These are phyloP conservation scores for Cyrtorhinus lividipennis DNA, from an alignment of 1,140 invertebrate species.

Conservation along the genomic window DNA sequence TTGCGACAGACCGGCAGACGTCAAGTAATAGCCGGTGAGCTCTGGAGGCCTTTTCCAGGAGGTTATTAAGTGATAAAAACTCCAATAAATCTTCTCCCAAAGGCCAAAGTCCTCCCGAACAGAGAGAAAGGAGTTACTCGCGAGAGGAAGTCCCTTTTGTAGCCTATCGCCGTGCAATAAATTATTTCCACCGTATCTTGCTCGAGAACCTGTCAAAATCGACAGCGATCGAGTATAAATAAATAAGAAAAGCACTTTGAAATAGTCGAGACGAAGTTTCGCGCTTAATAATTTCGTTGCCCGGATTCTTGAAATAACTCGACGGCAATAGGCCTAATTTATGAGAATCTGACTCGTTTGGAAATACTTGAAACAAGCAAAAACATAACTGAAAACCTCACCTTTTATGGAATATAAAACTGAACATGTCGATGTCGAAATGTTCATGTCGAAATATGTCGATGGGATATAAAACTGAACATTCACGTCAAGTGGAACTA, in stretches of 20 bases:
- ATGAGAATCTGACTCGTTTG: too few relatives aligned
- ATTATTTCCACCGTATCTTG: slow-evolving; percentile 7
- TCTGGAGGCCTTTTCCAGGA: not conserved
- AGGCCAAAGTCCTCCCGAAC: not conserved
- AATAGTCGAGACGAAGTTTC: too few relatives aligned
- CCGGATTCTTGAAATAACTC: too few relatives aligned
- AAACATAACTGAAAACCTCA: too few relatives aligned
- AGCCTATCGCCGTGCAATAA: slow-evolving; percentile 12
- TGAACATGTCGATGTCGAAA: too few relatives aligned
- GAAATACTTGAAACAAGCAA: too few relatives aligned
- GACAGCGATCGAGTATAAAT: not conserved
- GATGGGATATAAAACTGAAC: too few relatives aligned
- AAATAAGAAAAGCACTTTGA: not conserved
- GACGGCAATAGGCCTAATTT: too few relatives aligned
- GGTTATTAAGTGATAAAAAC: slow-evolving; percentile 16
- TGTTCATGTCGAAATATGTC: too few relatives aligned
- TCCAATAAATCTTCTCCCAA: slow-evolving; percentile 15
- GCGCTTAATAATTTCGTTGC: too few relatives aligned
- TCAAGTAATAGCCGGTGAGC: slow-evolving; percentile 1
- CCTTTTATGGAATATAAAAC: too few relatives aligned
- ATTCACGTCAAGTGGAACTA: too few relatives aligned
- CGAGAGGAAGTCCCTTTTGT: not conserved
- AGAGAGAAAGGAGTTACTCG: not conserved
- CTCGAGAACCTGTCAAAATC: slow-evolving; percentile 8
- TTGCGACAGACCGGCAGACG: not conserved